Evolutionary conservation across 2,888 invertebrate species (phyloP), one percentile per base, ranked within the genome.

Genomic region (Ornithoptera alexandrae): DNA sequence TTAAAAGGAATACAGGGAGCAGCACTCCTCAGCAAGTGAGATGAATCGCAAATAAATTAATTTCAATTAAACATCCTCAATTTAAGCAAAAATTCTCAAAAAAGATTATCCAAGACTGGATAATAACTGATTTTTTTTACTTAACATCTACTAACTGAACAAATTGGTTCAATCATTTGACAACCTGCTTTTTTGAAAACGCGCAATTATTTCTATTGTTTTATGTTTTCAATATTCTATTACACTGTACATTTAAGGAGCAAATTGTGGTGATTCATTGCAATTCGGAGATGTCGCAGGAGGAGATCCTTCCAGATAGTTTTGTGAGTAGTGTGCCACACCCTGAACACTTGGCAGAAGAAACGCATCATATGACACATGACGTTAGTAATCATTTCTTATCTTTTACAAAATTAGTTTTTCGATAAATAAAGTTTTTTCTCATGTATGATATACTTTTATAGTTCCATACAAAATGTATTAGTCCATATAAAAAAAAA

Each of bases 261-360:
- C 59, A 68, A 17, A 78, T 91, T 73, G 89, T 92, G 58, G 88
- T 91, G 62, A 86, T 92, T 59, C 88, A 85, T 75, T 90, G 87
- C 75, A 75, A 75, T n/a, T 83, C 86, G 8, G 84, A 84, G 15
- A 82, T 81, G 0, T 84, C 77, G 0, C 88, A 87, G 30, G 91
- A 92, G 72, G 90, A 91, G 77, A 92, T 92, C 10, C 76, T 92
- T 24, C 92, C 92, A 0, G 92, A 92, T 73, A 90, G 76, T 79
- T 91, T 84, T 63, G 89, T 85, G 58, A 70, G 79, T 0, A 78
- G 71, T 3, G 80, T 77, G n/a, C 80, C 73, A 58, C 82, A 79
- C 36, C 63, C 70, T 64, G 80, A 80, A 1, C 83, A 83, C 0
- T 61, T 84, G 64, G 75, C 82, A 0, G 81, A 77, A 39, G 85